phyloP scores from a whole-genome alignment of 2,113 vertebrate species.

The Myotis brandtii region DNA sequence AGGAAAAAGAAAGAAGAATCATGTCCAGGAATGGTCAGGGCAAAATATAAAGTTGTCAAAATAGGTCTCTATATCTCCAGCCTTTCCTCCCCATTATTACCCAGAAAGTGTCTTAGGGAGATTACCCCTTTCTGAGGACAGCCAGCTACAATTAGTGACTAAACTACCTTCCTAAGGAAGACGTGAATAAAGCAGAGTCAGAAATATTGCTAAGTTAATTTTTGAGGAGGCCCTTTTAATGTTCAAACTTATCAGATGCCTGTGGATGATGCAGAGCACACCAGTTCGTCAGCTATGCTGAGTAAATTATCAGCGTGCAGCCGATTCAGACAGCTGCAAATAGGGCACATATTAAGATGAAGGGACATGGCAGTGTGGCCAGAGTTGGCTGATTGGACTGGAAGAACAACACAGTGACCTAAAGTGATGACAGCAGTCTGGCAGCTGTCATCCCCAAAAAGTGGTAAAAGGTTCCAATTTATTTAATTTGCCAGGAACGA shows the following conservation, averaged over 20 bases:
- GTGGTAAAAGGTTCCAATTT: not conserved
- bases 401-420: not conserved
- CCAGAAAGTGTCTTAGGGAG: not conserved
- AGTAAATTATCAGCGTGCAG: not conserved
- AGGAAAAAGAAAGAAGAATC: not conserved
- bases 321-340: not conserved
- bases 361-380: not conserved
- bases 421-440: not conserved
- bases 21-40: not conserved
- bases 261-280: not conserved
- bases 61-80: not conserved
- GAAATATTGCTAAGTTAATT: not conserved
- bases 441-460: not conserved
- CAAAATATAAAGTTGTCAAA: not conserved
- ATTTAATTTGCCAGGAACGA: not conserved
- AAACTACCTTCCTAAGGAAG: not conserved
- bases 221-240: not conserved
- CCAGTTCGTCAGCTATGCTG: not conserved
- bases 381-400: not conserved
- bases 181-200: not conserved
- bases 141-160: not conserved
- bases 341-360: not conserved
- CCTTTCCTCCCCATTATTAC: not conserved
- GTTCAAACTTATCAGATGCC: not conserved
- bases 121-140: not conserved